phyloP scores from a whole-genome alignment of 2,888 invertebrate species.

The Thymelicus lineola region DNA sequence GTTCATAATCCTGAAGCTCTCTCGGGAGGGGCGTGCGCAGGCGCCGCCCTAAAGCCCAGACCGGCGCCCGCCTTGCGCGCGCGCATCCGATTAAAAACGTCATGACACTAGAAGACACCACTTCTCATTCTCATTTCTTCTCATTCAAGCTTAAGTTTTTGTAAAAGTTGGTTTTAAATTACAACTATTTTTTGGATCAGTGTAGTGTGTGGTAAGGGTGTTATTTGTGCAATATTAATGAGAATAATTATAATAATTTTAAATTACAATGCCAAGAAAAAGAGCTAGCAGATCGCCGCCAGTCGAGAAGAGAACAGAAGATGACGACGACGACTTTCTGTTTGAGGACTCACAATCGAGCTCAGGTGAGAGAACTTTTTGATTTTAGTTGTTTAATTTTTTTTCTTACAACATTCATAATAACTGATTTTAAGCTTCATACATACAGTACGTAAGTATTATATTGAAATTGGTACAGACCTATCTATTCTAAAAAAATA shows the following conservation, averaged over 20 bases:
- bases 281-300: constrained; percentile 66
- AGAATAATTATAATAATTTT: constrained; percentile 22
- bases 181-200: constrained; percentile 39
- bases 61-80: constrained; percentile 76
- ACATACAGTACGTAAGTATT: too few species aligned
- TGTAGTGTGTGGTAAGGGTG: constrained; percentile 47
- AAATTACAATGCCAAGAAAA: constrained; percentile 71
- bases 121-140: constrained; percentile 49
- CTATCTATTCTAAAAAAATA: too few species aligned
- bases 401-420: too few species aligned
- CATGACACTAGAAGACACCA: constrained; percentile 54
- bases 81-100: constrained; percentile 69
- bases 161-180: constrained; percentile 23
- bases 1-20: constrained; percentile 57
- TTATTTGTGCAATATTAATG: constrained; percentile 40
- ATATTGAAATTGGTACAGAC: too few species aligned
- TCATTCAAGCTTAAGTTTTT: constrained; percentile 30
- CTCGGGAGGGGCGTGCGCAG: constrained; percentile 68
- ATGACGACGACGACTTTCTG: constrained; percentile 76
- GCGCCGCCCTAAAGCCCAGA: constrained; percentile 69
- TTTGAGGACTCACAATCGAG: constrained; percentile 78
- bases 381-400: too few species aligned
- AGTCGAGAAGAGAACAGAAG: constrained; percentile 65
- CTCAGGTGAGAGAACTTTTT: constrained; percentile 60
- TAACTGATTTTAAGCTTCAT: too few species aligned